Percentiles rank a stretch among this genome's conserved stretches.
Conservation (phyloP, 2,888 invertebrate species). For the Agrotis puta region DNA sequence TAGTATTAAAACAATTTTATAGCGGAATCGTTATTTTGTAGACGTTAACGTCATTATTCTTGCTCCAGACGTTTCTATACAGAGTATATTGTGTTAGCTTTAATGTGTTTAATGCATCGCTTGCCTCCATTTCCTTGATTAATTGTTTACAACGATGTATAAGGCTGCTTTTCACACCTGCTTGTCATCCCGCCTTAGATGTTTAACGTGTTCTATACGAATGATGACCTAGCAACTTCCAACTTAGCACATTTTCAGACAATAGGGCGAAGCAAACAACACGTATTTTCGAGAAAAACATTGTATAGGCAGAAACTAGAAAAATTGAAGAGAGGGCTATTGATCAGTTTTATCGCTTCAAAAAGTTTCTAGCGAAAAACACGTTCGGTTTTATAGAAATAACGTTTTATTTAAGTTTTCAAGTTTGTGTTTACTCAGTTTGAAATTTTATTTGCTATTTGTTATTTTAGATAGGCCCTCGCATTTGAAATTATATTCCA, state of each 20-base stretch:
- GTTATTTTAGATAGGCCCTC: background rate
- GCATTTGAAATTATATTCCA: background rate
- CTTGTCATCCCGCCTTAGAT: constrained; percentile 45
- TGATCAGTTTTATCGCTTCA: constrained; percentile 26
- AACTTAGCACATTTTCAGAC: constrained; percentile 14
- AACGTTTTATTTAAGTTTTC: background rate
- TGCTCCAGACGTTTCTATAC: constrained; percentile 3
- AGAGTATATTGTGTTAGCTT: constrained; percentile 42
- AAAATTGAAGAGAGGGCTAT: constrained; percentile 4
- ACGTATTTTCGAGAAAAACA: constrained; percentile 3
- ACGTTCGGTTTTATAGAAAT: background rate
- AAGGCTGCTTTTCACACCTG: constrained; percentile 43
- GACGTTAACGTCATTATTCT: constrained; percentile 26
- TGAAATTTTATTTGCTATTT: background rate
- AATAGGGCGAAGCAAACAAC: constrained; percentile 23
- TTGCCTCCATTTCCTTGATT: constrained; percentile 49
- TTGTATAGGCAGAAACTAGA: background rate
- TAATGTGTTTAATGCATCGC: constrained; percentile 40
- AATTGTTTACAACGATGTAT: constrained; percentile 48
- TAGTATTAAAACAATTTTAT: constrained; percentile 27
- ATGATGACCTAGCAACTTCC: constrained; percentile 41
- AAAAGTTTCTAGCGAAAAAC: background rate
- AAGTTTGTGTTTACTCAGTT: background rate
- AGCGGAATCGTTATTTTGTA: constrained; percentile 19
- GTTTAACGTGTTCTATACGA: constrained; percentile 26